Conservation (phyloP, 1,140 invertebrate species). For the Tetragnatha versicolor region DNA sequence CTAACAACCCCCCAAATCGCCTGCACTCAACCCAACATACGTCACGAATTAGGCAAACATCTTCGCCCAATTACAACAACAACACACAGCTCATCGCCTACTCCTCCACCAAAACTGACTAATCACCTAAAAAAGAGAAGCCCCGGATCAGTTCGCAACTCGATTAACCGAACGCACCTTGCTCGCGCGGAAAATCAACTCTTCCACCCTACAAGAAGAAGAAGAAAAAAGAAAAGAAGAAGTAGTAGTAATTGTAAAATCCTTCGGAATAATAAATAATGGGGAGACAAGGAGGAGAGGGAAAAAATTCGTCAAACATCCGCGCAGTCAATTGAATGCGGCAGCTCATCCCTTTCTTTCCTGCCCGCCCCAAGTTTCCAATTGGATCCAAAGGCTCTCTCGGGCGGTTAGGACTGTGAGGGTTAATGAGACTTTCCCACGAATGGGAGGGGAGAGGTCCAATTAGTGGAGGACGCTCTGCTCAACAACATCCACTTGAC, state of each 20-base stretch:
- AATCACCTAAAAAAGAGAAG: constrained; percentile 18
- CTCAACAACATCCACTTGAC: constrained; percentile 55
- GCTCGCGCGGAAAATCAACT: constrained; percentile 12
- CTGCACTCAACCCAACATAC: no score
- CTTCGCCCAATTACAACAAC: no score
- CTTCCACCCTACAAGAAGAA: not conserved
- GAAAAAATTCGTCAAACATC: constrained; percentile 42
- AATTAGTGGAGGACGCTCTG: constrained; percentile 31
- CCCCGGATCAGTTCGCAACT: not conserved
- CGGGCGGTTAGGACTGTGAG: not conserved
- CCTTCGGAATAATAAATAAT: not conserved
- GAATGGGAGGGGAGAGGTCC: constrained; percentile 36
- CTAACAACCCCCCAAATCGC: no score
- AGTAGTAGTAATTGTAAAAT: constrained; percentile 37
- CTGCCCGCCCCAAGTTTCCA: no score
- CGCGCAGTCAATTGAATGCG: constrained; percentile 41
- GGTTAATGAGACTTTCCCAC: constrained; percentile 48
- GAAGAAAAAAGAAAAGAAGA: not conserved
- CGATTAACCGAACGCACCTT: not conserved
- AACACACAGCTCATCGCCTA: no score
- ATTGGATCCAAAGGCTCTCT: no score
- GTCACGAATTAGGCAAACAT: no score
- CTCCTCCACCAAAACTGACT: constrained; percentile 9
- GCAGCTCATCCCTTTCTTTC: no score
- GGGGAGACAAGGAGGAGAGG: not conserved